Evolutionary conservation across 2,888 invertebrate species (phyloP), one percentile per base, ranked within the genome.

Genomic region (Achlya flavicornis): DNA sequence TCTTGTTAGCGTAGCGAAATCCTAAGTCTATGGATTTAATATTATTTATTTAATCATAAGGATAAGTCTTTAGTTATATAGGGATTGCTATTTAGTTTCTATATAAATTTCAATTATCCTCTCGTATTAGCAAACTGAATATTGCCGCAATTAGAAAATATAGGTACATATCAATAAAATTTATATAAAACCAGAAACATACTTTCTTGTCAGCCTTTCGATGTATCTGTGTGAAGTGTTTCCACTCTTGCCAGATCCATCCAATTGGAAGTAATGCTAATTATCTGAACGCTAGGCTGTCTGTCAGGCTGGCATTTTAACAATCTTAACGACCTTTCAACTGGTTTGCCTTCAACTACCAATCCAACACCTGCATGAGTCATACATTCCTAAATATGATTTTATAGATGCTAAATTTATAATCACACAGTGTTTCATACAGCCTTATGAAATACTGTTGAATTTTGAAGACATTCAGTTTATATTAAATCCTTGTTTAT

Each of bases 251-350:
- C 19, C 53, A 53, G 16, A 7, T 7, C 19, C 16, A 53, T 53
- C 53, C 53, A 53, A 16, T 48, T 48, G 16, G 48, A 48, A 16
- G n/a, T 53, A 10, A 53, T 53, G 16, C 3, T 53, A 53, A 53
- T 53, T 53, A 53, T 53, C 19, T n/a, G 10, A 53, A 19, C 19
- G 10, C 53, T 53, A 46, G 46, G 46, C n/a, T 53, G 53, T 53
- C 19, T 7, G 16, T 19, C 53, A 53, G 53, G n/a, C 16, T 53
- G 53, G 53, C 53, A 53, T 53, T 53, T 53, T 19, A 19, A 53
- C 19, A 53, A 53, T 19, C 16, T 19, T 53, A 53, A 53, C 19
- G 53, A 53, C 53, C 53, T 53, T 53, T 53, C 53, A 53, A 53
- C 53, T 53, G 53, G 53, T 53, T 53, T 19, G 10, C 53, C 53